These are phyloP conservation scores for Linepithema humile DNA, from an alignment of 1,140 invertebrate species.

Conservation along the genomic window DNA sequence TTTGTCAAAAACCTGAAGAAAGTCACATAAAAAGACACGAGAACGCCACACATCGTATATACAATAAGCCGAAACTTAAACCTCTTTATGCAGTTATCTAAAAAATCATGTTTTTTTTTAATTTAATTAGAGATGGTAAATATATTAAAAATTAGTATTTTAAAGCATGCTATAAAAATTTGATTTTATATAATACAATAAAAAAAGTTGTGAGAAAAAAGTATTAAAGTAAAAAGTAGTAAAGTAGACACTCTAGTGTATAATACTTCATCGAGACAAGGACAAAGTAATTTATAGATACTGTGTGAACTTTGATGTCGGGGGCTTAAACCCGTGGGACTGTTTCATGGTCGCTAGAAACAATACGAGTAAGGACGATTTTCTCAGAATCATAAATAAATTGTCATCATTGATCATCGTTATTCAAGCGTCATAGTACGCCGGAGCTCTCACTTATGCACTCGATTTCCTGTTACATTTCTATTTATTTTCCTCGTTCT, in stretches of 20 bases:
- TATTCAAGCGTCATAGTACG: not conserved
- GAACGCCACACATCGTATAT: not conserved
- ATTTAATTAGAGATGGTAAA: no score
- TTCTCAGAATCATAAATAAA: constrained; percentile 63
- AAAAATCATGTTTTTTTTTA: not conserved
- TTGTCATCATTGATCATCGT: constrained; percentile 32
- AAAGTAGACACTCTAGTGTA: not conserved
- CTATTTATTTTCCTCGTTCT: constrained; percentile 1
- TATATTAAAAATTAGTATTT: no score
- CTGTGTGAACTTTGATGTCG: not conserved
- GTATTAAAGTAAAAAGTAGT: no score
- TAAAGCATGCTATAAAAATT: no score
- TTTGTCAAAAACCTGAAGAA: not conserved
- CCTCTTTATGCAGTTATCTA: not conserved
- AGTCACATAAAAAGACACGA: not conserved
- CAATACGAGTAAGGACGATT: not conserved
- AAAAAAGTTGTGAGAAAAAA: no score
- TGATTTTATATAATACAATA: no score
- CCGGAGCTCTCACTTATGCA: not conserved
- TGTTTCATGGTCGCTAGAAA: not conserved
- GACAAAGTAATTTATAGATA: not conserved
- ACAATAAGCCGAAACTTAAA: not conserved
- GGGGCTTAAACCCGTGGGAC: not conserved
- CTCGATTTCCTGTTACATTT: constrained; percentile 4
- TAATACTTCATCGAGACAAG: not conserved